These are phyloP conservation scores for Hemicrepidius hirtus DNA, from an alignment of 2,888 invertebrate genomes.

Conservation along the genomic window DNA sequence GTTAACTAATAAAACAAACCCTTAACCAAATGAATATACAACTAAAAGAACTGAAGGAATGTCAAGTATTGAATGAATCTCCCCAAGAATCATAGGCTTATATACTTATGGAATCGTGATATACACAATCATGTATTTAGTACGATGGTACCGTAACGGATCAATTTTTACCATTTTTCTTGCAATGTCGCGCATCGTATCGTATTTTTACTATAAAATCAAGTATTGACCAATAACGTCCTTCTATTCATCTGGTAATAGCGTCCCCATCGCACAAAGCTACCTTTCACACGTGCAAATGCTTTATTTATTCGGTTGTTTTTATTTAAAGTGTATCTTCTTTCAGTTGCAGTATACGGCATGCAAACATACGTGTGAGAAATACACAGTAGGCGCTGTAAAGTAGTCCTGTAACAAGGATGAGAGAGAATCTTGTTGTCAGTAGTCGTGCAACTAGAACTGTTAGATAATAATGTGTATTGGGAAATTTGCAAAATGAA, in stretches of 20 bases:
- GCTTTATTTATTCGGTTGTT: conserved; percentile 66
- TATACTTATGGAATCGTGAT: conserved; percentile 71
- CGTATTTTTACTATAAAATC: conserved; percentile 63
- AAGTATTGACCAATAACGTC: conserved; percentile 55
- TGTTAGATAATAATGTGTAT: conserved; percentile 54
- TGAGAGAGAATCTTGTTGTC: conserved; percentile 39
- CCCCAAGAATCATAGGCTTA: conserved; percentile 63
- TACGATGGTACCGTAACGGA: conserved; percentile 64
- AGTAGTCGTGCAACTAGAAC: conserved; percentile 55
- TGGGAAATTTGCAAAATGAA: conserved; percentile 60
- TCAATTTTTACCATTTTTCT: conserved; percentile 66
- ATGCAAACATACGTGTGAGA: conserved; percentile 54
- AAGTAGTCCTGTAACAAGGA: conserved; percentile 56
- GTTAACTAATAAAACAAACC: conserved; percentile 13
- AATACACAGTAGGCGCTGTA: conserved; percentile 52
- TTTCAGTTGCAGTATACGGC: conserved; percentile 66
- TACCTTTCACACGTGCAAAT: conserved; percentile 65
- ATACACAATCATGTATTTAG: conserved; percentile 69
- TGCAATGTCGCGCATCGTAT: conserved; percentile 57
- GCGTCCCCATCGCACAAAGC: conserved; percentile 58
- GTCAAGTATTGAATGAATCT: conserved; percentile 66
- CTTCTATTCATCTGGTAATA: conserved; percentile 12
- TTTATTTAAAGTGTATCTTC: conserved; percentile 66
- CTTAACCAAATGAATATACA: conserved; percentile 21
- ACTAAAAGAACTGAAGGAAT: conserved; percentile 51